Conservation (phyloP, 2,888 invertebrate species). For the Leucania comma region DNA sequence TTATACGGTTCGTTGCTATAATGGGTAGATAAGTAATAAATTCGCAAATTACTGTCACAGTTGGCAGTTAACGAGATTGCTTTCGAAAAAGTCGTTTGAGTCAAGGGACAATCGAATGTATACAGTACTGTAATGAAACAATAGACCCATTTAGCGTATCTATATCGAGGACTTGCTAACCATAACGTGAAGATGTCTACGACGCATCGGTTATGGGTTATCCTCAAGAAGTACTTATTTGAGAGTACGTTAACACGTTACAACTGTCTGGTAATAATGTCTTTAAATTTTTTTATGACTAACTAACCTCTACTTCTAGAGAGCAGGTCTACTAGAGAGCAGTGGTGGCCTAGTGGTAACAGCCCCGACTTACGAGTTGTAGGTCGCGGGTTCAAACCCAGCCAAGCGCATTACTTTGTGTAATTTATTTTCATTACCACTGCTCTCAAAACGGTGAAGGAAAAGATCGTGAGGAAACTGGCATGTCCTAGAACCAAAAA, state of each 20-base stretch:
- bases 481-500: no score
- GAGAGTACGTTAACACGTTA: not conserved
- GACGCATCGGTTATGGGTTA: not conserved
- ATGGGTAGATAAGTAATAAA: slow-evolving; percentile 25
- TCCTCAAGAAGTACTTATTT: not conserved
- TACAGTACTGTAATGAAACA: slow-evolving; percentile 27
- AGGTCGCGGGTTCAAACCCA: no score
- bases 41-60: slow-evolving; percentile 27
- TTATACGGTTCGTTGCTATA: slow-evolving; percentile 13
- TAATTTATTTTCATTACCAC: no score
- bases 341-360: no score
- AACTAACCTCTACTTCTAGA: not conserved
- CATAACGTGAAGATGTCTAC: not conserved
- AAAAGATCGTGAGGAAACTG: no score
- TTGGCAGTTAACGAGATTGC: slow-evolving; percentile 24
- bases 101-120: slow-evolving; percentile 19
- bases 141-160: slow-evolving; percentile 15
- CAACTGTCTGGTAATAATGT: no score
- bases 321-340: no score
- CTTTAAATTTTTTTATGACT: not conserved
- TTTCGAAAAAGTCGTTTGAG: slow-evolving; percentile 22
- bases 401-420: no score
- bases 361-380: no score
- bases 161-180: not conserved
- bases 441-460: no score